Evolutionary conservation across 2,888 invertebrate genomes (phyloP).

Genomic region (Notocelia uddmanniana): DNA sequence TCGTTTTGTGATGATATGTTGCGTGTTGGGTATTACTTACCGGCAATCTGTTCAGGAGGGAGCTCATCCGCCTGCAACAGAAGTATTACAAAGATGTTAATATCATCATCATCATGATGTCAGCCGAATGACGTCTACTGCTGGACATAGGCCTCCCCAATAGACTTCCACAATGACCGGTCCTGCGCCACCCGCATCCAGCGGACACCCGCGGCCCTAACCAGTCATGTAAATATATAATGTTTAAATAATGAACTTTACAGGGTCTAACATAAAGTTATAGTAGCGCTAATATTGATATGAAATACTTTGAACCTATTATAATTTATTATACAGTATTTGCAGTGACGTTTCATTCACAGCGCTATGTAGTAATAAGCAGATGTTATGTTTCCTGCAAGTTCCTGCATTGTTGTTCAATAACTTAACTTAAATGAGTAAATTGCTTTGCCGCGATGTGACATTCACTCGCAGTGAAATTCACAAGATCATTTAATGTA

Average conservation of each 20-base stretch:
- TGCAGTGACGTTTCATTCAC: neutral
- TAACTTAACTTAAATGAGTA: too few relatives aligned
- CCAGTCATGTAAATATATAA: too few relatives aligned
- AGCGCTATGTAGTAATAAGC: neutral
- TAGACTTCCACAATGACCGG: too few relatives aligned
- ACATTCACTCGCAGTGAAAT: neutral
- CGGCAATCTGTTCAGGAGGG: constrained; percentile 95
- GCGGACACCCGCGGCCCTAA: too few relatives aligned
- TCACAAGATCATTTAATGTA: neutral
- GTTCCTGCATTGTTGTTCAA: too few relatives aligned
- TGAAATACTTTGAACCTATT: neutral
- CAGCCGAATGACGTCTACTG: too few relatives aligned
- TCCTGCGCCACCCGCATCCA: too few relatives aligned
- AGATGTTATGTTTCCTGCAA: too few relatives aligned
- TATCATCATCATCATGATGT: too few relatives aligned
- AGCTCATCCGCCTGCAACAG: constrained; percentile 93
- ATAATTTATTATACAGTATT: neutral
- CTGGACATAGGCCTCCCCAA: too few relatives aligned
- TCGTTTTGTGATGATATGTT: too few relatives aligned
- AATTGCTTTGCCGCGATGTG: neutral
- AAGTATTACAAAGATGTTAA: constrained; percentile 42
- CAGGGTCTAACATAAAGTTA: neutral
- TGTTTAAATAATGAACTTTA: neutral
- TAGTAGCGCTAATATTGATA: neutral
- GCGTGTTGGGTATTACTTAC: constrained; percentile 83